Conservation (phyloP, 2,113 vertebrate species). For the Pluvianellus socialis region DNA sequence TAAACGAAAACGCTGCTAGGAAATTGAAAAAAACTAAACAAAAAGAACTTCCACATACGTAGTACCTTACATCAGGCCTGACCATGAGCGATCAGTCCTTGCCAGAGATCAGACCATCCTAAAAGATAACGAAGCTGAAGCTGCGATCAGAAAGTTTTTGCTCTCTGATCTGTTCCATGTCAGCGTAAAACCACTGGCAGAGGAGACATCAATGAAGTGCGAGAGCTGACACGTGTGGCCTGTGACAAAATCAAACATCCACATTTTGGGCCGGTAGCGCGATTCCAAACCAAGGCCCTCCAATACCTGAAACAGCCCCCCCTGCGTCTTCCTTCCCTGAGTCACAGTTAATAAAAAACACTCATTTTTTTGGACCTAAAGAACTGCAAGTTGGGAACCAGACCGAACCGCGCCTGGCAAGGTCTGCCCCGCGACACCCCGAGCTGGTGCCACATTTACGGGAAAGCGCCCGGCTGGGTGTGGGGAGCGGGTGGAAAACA, state of each 20-base stretch:
- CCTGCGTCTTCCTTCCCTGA: neutral
- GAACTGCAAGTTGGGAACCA: neutral
- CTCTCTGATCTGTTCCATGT: neutral
- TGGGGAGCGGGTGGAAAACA: neutral
- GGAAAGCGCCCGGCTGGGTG: no score
- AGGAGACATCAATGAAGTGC: neutral
- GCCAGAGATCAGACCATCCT: neutral
- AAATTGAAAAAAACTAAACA: neutral
- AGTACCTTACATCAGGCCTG: neutral
- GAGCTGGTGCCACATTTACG: no score
- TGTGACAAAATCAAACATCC: neutral
- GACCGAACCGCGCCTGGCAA: rapidly evolving
- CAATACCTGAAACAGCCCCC: neutral
- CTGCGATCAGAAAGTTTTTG: neutral
- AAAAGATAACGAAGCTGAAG: neutral
- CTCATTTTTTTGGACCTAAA: neutral
- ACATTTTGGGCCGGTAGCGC: neutral
- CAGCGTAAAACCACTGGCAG: neutral
- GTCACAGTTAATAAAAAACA: neutral
- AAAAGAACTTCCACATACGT: neutral
- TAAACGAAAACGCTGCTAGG: neutral
- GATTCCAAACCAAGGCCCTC: neutral
- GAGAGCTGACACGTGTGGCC: neutral
- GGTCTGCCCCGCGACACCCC: neutral
- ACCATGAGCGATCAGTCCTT: neutral